Conservation (phyloP, 2,888 invertebrate species). For the Phyllotreta striolata region DNA sequence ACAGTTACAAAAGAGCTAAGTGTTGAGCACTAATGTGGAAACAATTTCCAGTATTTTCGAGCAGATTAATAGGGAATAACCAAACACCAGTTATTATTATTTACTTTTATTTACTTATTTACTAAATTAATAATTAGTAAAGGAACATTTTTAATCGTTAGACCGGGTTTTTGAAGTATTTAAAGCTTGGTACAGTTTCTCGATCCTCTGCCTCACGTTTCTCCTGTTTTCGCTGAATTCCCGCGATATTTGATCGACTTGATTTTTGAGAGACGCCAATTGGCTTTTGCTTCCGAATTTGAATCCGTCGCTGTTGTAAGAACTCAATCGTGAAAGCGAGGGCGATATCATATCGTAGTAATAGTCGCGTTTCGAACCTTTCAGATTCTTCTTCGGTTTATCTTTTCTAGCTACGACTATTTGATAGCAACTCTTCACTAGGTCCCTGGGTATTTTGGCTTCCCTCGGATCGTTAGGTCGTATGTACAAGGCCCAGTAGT, state of each 20-base stretch:
- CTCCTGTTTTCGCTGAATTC: conserved; percentile 49
- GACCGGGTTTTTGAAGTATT: conserved; percentile 30
- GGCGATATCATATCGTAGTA: conserved; percentile 42
- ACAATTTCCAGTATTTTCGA: no score
- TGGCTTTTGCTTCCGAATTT: conserved; percentile 32
- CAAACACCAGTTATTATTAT: no score
- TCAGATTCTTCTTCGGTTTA: conserved; percentile 65
- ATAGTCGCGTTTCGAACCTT: conserved; percentile 38
- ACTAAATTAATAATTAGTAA: no score
- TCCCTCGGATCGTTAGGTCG: conserved; percentile 86
- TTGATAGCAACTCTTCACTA: conserved; percentile 77
- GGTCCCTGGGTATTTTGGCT: conserved; percentile 77
- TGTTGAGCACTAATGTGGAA: no score
- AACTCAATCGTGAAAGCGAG: conserved; percentile 47
- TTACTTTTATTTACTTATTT: no score
- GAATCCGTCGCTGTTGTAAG: conserved; percentile 41
- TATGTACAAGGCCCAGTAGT: conserved; percentile 76
- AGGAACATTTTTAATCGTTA: neutral
- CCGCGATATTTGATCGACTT: conserved; percentile 49
- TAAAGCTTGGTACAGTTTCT: conserved; percentile 40
- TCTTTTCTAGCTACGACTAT: conserved; percentile 75
- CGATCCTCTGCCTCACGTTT: conserved; percentile 49
- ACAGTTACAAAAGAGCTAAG: no score
- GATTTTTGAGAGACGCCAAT: conserved; percentile 36
- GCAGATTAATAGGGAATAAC: no score